phyloP scores from a whole-genome alignment of 2,113 vertebrate genomes.

The Pygoscelis antarcticus region DNA sequence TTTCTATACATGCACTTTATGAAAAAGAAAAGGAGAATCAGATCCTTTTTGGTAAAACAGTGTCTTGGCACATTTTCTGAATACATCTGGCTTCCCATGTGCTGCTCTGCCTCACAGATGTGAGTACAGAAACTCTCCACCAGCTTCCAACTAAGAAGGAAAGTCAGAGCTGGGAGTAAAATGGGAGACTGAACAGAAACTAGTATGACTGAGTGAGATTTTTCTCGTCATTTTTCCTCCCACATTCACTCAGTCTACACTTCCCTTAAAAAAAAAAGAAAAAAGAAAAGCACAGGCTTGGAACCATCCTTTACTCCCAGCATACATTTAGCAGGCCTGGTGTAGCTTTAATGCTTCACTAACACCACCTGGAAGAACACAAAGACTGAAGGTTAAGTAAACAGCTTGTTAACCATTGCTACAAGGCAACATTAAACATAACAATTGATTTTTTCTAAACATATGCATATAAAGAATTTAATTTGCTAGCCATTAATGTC shows the following conservation, averaged over 20 bases:
- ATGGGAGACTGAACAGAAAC: neutral
- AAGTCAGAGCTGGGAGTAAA: neutral
- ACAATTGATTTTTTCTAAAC: neutral
- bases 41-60: neutral
- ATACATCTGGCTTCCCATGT: neutral
- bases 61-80: neutral
- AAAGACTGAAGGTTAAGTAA: neutral
- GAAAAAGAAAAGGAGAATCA: neutral
- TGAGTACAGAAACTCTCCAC: neutral
- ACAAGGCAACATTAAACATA: neutral
- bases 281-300: neutral
- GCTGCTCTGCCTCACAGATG: neutral
- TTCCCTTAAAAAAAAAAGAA: neutral
- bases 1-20: neutral
- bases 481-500: neutral
- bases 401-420: neutral
- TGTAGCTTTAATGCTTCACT: neutral
- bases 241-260: neutral
- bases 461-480: neutral
- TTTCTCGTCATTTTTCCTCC: neutral
- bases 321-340: neutral
- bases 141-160: neutral
- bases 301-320: neutral
- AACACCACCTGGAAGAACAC: neutral
- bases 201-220: neutral